Evolutionary conservation across 2,888 invertebrate species (phyloP).

Genomic region (Gymnosoma rotundatum): DNA sequence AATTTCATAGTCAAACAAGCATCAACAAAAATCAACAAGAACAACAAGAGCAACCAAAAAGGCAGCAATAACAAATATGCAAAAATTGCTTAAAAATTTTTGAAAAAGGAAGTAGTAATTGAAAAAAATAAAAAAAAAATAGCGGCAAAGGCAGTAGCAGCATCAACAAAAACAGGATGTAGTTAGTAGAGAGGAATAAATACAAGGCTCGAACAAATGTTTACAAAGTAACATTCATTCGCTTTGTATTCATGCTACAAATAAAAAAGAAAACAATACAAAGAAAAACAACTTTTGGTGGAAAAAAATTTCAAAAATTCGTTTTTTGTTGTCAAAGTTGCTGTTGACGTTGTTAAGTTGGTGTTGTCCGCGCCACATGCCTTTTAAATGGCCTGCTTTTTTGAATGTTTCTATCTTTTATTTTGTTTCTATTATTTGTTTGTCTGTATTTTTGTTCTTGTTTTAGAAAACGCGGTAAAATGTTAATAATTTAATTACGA

Average conservation of each 20-base stretch:
- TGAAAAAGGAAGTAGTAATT: constrained; percentile 12
- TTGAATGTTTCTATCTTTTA: constrained; percentile 27
- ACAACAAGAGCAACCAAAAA: constrained; percentile 30
- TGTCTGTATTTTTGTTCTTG: neutral
- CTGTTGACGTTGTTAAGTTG: constrained; percentile 24
- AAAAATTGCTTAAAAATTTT: constrained; percentile 33
- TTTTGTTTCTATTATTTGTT: constrained; percentile 1
- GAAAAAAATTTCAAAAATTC: constrained; percentile 3
- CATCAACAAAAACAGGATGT: constrained; percentile 35
- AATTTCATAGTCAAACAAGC: constrained; percentile 60
- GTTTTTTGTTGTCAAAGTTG: neutral
- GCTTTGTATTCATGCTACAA: neutral
- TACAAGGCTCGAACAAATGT: constrained; percentile 25
- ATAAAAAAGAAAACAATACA: neutral
- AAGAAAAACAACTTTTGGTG: constrained; percentile 47
- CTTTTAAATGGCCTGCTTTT: neutral
- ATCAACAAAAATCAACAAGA: constrained; percentile 39
- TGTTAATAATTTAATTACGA: constrained; percentile 70
- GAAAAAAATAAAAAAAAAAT: constrained; percentile 29
- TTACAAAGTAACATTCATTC: constrained; percentile 20
- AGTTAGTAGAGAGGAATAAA: neutral
- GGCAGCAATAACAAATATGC: constrained; percentile 41
- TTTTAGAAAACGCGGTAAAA: constrained; percentile 47
- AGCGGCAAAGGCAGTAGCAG: neutral
- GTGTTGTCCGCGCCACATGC: constrained; percentile 5